These are phyloP conservation scores for Acronicta psi DNA, from an alignment of 2,888 invertebrate species.

Conservation along the genomic window DNA sequence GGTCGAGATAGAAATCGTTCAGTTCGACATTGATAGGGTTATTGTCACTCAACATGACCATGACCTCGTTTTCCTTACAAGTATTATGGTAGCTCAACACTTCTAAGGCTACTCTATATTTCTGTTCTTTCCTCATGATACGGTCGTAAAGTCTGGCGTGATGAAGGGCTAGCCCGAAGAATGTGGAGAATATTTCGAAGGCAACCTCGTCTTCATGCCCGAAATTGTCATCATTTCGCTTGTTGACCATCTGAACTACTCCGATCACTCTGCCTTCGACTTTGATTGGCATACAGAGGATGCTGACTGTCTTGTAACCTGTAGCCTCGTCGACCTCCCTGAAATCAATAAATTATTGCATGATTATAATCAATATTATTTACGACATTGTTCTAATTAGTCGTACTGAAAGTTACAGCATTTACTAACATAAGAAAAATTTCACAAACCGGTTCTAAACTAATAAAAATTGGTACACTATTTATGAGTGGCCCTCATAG, in stretches of 20 bases:
- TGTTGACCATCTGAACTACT: conserved; percentile 96
- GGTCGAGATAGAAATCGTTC: conserved; percentile 92
- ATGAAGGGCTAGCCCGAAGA: conserved; percentile 95
- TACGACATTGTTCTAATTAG: not conserved
- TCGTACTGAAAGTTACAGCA: not conserved
- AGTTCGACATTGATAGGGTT: conserved; percentile 68
- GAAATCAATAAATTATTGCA: not conserved
- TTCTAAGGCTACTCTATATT: conserved; percentile 94
- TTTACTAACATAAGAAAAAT: not conserved
- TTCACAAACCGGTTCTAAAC: too few relatives aligned
- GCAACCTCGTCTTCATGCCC: conserved; percentile 93
- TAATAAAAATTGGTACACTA: too few relatives aligned
- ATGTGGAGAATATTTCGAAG: conserved; percentile 95
- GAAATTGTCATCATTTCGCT: conserved; percentile 87
- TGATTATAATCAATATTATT: too few relatives aligned
- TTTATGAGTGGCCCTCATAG: too few relatives aligned
- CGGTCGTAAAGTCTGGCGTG: conserved; percentile 95
- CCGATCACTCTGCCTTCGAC: conserved; percentile 94
- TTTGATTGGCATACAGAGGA: conserved; percentile 96
- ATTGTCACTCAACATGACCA: conserved; percentile 63
- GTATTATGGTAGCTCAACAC: conserved; percentile 95
- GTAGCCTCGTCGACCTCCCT: conserved; percentile 91
- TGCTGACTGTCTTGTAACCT: conserved; percentile 92
- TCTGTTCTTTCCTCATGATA: conserved; percentile 94
- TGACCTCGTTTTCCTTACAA: conserved; percentile 92